Base-by-base conservation (phyloP, 2,113 vertebrate species). In the Antennarius striatus region DNA sequence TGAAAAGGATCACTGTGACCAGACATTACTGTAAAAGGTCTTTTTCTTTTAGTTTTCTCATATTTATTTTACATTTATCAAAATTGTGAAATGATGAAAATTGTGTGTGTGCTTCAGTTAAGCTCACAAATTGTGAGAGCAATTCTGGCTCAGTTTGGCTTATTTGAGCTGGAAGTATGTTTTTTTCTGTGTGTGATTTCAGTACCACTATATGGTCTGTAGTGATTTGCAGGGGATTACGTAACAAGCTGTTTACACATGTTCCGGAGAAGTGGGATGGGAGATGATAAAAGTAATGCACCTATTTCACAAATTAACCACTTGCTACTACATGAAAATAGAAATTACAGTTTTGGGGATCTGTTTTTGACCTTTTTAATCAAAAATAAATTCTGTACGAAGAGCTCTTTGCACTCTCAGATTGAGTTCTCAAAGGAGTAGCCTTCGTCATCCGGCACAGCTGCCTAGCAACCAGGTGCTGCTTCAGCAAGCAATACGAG, bases 391-490 rank as follows among this genome's bases (percentile, higher is more conserved):
- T 56, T 72, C 51, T 60, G 66, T 10, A 9, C 39, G 15, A 54
- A 68, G 61, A 59, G 45, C 62, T 59, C 62, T 56, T 69, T 30
- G 40, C 46, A 73, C 65, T 82, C 54, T 46, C 73, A 79, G 53
- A 76, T 69, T 42, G 10, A 84, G 28, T 63, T 53, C 40, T 82
- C 47, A 63, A 75, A 75, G 53, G 43, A 76, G 65, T 45, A 1
- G 30, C 43, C 49, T 57, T 63, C 16, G 14, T 83, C 80, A 77
- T 75, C 45, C 32, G 48, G 51, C 45, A 43, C 14, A 47, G 79
- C 75, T 90, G 87, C 89, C 30, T 89, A 82, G 88, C 85, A 92
- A 90, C 89, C 84, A 85, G 81, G 81, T 80, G 73, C 63, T 3
- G 8, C 71, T 63, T 66, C 67, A 60, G 63, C 30, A 65, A 82